Percentiles rank a stretch among this genome's conserved stretches.
These are phyloP conservation scores for Istiophorus platypterus DNA, from an alignment of 2,113 vertebrate species.

Conservation along the genomic window DNA sequence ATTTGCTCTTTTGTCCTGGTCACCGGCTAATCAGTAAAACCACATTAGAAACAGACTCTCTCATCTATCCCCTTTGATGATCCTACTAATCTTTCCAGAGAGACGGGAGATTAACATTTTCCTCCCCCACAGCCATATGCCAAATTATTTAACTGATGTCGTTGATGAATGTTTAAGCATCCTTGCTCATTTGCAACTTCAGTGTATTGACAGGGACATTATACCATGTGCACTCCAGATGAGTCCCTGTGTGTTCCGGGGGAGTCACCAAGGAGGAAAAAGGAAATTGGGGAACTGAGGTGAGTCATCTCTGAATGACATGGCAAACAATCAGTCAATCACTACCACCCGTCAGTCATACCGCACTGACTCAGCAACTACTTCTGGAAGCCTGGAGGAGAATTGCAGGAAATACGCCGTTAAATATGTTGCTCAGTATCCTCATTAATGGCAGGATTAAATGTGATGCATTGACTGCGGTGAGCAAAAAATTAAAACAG, in stretches of 20 bases:
- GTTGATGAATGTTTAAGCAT: slow-evolving; percentile 52
- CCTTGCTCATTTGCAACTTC: slow-evolving; percentile 55
- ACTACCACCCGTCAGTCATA: slow-evolving; percentile 38
- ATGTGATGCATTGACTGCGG: neutral
- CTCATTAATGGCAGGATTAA: neutral
- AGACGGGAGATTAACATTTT: slow-evolving; percentile 63
- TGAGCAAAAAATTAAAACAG: neutral
- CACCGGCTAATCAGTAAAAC: slow-evolving; percentile 51
- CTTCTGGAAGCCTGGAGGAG: neutral
- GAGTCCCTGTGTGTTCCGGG: slow-evolving; percentile 46
- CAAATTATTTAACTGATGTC: slow-evolving; percentile 50
- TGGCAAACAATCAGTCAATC: slow-evolving; percentile 45
- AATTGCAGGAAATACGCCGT: neutral
- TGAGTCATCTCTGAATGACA: slow-evolving; percentile 67
- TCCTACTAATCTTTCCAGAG: slow-evolving; percentile 67
- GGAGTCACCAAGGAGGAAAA: no score
- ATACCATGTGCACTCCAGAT: slow-evolving; percentile 60
- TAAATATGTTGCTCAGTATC: neutral
- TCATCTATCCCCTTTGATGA: slow-evolving; percentile 41
- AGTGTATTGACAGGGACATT: slow-evolving; percentile 57
- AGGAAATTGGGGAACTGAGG: slow-evolving; percentile 41
- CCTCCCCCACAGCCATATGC: slow-evolving; percentile 67
- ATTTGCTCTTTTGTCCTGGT: slow-evolving; percentile 33
- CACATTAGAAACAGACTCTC: slow-evolving; percentile 53
- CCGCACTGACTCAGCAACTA: slow-evolving; percentile 65